Conservation (phyloP, 92 coral and sea anemone genomes). For the Micromussa lordhowensis region DNA sequence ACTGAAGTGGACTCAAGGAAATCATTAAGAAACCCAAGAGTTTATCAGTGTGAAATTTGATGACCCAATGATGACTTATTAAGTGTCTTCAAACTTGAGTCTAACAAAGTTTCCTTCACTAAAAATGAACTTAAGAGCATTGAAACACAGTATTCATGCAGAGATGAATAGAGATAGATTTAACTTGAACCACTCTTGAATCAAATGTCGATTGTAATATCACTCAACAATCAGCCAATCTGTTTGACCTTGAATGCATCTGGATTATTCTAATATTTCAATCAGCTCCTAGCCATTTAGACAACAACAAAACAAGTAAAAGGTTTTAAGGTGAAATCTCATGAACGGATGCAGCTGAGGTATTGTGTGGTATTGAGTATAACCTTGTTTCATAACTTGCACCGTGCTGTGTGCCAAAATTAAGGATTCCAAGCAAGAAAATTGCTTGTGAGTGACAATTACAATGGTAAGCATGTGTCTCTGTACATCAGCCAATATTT, state of each 20-base stretch:
- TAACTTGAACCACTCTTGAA: neutral
- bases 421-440: neutral
- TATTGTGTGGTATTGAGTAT: too few species aligned
- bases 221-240: neutral
- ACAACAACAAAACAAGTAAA: neutral
- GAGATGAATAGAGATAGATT: neutral
- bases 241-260: neutral
- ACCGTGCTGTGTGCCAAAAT: neutral
- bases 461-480: neutral
- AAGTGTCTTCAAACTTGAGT: neutral
- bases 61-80: neutral
- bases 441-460: neutral
- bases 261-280: neutral
- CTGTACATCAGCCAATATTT: neutral
- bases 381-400: neutral
- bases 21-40: neutral
- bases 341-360: neutral
- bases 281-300: neutral
- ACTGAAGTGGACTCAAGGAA: neutral
- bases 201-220: neutral
- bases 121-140: neutral
- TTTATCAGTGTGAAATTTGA: neutral
- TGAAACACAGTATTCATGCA: neutral
- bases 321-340: neutral
- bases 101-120: neutral